phyloP scores from a whole-genome alignment of 1,140 invertebrate species.

The Cydia splendana region DNA sequence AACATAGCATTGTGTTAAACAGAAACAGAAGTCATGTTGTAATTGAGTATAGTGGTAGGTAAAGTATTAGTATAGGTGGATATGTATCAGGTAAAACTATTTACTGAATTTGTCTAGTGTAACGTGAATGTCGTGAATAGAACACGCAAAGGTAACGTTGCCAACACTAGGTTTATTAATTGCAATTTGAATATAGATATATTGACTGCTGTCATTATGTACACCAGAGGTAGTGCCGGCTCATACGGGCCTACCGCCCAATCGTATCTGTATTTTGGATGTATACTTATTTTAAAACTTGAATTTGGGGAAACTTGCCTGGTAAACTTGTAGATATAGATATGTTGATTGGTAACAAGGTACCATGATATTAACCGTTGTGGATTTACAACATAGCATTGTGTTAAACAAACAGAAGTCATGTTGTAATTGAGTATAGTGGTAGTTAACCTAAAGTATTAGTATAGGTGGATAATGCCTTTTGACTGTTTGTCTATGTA shows the following conservation, averaged over 20 bases:
- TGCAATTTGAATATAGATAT: constrained; percentile 68
- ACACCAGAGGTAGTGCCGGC: constrained; percentile 51
- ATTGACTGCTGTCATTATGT: constrained; percentile 61
- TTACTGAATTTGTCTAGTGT: not conserved
- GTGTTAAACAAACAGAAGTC: not conserved
- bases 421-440: not conserved
- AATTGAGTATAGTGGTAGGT: not conserved
- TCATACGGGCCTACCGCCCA: constrained; percentile 55
- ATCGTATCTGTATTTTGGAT: constrained; percentile 49
- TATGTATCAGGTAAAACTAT: no score
- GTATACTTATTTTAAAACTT: constrained; percentile 29
- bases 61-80: no score
- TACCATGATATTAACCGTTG: constrained; percentile 29
- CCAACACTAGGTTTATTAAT: constrained; percentile 56
- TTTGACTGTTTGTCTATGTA: no score
- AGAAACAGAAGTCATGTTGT: not conserved
- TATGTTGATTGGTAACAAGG: constrained; percentile 56
- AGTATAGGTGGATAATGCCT: constrained; percentile 18
- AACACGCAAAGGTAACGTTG: constrained; percentile 37
- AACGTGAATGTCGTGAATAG: not conserved
- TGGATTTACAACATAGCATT: constrained; percentile 32
- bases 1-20: not conserved
- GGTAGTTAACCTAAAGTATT: constrained; percentile 35
- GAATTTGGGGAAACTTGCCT: not conserved
- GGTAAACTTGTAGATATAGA: no score